Conservation (phyloP, 2,113 vertebrate species). For the Halcyon malimbica region DNA sequence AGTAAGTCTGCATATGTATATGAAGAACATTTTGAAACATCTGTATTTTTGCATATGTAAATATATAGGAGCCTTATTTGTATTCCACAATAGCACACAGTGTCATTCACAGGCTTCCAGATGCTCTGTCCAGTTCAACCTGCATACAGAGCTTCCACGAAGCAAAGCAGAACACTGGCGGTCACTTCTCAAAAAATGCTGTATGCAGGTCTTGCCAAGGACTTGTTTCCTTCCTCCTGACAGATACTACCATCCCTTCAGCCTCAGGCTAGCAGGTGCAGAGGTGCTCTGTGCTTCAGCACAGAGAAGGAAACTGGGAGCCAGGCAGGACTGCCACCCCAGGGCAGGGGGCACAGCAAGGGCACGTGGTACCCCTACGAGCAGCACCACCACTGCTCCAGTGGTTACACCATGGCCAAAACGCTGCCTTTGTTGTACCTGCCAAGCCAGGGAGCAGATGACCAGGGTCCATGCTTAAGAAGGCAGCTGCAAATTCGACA, state of each 20-base stretch:
- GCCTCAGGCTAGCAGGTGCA: background rate
- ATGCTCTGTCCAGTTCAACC: background rate
- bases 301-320: background rate
- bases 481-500: conserved; percentile 37
- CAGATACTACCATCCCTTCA: background rate
- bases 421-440: background rate
- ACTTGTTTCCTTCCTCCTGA: background rate
- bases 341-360: accelerated
- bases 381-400: background rate
- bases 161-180: accelerated
- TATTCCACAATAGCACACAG: background rate
- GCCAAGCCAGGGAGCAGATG: background rate
- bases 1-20: background rate
- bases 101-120: background rate
- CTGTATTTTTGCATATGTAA: background rate
- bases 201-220: accelerated
- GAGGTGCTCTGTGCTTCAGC: background rate
- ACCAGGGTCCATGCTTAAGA: background rate
- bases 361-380: accelerated
- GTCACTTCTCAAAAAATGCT: background rate
- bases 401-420: background rate
- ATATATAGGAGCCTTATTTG: background rate
- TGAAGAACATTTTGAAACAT: background rate
- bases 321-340: background rate
- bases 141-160: accelerated